Percentiles rank a stretch among this genome's conserved stretches.
Conservation (phyloP, 1,140 invertebrate genomes). For the Drosophila hydei region DNA sequence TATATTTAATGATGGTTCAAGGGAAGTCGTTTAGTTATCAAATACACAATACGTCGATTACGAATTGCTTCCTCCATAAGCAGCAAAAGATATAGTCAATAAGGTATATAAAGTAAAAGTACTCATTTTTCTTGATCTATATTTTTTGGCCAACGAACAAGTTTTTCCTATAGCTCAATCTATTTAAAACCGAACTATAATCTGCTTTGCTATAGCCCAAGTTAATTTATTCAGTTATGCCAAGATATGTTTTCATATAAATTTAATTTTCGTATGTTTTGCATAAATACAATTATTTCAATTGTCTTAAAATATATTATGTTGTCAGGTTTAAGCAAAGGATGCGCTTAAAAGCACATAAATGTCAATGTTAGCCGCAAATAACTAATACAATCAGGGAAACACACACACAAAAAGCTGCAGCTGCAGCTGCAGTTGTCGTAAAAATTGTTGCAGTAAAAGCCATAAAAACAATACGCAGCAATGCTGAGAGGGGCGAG, state of each 20-base stretch:
- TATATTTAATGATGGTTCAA: too few species aligned
- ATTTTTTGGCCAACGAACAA: too few species aligned
- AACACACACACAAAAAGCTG: constrained; percentile 20
- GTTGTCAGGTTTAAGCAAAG: constrained; percentile 6
- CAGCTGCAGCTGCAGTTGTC: constrained; percentile 53
- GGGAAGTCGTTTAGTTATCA: too few species aligned
- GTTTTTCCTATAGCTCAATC: too few species aligned
- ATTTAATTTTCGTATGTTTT: constrained; percentile 41
- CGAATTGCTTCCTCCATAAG: too few species aligned
- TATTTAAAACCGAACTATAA: too few species aligned
- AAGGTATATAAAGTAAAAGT: too few species aligned
- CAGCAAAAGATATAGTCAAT: too few species aligned
- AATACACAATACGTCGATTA: too few species aligned
- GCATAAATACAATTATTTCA: constrained; percentile 31
- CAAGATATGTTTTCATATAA: not conserved
- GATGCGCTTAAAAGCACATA: constrained; percentile 55
- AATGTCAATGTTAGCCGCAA: constrained; percentile 64
- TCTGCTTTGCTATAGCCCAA: too few species aligned
- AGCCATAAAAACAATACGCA: constrained; percentile 36
- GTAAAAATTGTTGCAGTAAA: constrained; percentile 48
- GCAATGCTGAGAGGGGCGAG: not conserved
- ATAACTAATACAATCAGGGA: constrained; percentile 63
- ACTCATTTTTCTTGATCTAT: too few species aligned
- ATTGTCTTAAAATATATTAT: not conserved
- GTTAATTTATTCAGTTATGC: too few species aligned